Evolutionary conservation across 2,888 invertebrate genomes (phyloP).

Genomic region (Drosophila setosimentum): DNA sequence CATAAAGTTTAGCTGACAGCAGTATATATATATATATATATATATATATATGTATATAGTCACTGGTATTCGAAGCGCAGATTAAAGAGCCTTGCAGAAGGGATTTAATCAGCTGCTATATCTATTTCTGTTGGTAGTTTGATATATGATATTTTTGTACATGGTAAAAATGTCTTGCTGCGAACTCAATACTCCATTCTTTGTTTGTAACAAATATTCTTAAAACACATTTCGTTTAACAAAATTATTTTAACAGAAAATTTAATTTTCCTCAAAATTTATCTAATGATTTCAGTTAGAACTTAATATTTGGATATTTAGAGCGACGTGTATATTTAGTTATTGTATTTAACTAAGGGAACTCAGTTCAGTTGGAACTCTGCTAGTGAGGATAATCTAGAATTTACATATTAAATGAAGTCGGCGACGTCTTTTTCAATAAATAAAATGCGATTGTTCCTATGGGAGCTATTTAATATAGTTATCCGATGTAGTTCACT

Average conservation of each 20-base stretch:
- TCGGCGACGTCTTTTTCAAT: too few relatives aligned
- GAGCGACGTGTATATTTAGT: too few relatives aligned
- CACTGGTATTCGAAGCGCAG: background rate
- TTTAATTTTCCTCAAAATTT: background rate
- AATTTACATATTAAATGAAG: background rate
- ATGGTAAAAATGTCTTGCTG: background rate
- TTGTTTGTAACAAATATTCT: background rate
- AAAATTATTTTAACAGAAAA: background rate
- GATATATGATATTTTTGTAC: background rate
- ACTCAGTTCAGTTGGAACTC: background rate
- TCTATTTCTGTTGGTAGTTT: background rate
- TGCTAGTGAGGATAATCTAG: background rate
- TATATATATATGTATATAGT: background rate
- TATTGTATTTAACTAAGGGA: too few relatives aligned
- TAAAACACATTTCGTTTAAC: background rate
- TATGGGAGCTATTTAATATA: too few relatives aligned
- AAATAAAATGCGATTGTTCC: too few relatives aligned
- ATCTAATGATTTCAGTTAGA: background rate
- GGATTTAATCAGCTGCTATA: background rate
- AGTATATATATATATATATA: background rate
- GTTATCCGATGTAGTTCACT: too few relatives aligned
- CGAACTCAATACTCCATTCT: background rate
- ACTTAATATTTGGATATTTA: too few relatives aligned
- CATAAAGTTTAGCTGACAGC: background rate
- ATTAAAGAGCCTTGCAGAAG: background rate